A percentile compares a stretch with the other conserved stretches of the same genome.
These are phyloP conservation scores for Acomys russatus DNA, from an alignment of 2,797 vertebrate genomes.

Conservation along the genomic window DNA sequence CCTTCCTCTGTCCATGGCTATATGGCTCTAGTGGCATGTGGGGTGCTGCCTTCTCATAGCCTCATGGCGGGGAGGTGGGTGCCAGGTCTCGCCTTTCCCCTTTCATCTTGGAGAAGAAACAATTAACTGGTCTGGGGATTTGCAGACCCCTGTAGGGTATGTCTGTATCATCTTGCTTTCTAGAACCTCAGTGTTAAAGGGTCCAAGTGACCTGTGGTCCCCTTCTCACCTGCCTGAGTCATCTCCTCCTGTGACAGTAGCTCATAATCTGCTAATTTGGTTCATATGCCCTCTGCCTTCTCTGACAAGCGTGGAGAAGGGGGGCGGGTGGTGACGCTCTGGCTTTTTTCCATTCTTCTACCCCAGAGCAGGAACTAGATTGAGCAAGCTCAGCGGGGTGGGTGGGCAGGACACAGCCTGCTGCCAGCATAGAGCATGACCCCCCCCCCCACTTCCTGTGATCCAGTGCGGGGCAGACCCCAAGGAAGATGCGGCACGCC, in stretches of 20 bases:
- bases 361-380: background rate
- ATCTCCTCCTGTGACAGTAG: background rate
- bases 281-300: background rate
- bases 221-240: background rate
- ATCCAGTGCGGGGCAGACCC: slow-evolving; percentile 96
- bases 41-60: background rate
- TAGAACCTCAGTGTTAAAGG: background rate
- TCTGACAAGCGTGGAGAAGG: background rate
- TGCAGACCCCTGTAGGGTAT: background rate
- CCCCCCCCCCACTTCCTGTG: slow-evolving; percentile 59
- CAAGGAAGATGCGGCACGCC: slow-evolving; percentile 93
- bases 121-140: background rate
- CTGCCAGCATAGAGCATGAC: background rate
- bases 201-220: background rate
- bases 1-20: background rate
- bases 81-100: background rate
- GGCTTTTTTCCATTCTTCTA: background rate
- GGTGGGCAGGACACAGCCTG: background rate
- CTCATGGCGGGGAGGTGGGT: background rate
- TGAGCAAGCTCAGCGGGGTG: background rate
- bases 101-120: slow-evolving; percentile 4
- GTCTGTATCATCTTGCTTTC: background rate
- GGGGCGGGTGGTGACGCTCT: too few relatives aligned
- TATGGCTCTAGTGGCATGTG: background rate
- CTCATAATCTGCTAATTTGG: slow-evolving; percentile 20